Percentiles rank a stretch among this genome's conserved stretches.
These are phyloP conservation scores for Rhombomys opimus DNA, from an alignment of 2,113 vertebrate genomes.

Conservation along the genomic window DNA sequence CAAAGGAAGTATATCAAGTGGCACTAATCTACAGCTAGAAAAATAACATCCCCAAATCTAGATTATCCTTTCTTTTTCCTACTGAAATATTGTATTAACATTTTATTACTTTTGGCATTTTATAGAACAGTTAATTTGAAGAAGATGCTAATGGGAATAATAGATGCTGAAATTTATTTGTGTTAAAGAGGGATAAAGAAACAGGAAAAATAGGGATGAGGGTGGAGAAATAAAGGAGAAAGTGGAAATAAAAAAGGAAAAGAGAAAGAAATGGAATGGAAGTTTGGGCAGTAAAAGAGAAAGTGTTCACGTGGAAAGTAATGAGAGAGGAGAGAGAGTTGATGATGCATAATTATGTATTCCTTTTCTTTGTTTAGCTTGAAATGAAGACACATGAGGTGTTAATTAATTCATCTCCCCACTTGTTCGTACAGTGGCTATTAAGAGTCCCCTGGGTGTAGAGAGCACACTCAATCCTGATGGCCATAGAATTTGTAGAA, in stretches of 20 bases:
- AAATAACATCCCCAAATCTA: neutral
- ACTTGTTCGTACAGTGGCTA: neutral
- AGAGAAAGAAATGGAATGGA: neutral
- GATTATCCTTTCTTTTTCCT: neutral
- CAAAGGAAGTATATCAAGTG: neutral
- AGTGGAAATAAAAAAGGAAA: neutral
- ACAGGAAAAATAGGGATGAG: neutral
- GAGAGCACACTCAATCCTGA: neutral
- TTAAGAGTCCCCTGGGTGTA: neutral
- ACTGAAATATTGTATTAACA: neutral
- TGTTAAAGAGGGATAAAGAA: neutral
- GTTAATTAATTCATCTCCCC: slow-evolving; percentile 47
- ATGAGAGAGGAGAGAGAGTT: neutral
- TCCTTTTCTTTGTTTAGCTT: neutral
- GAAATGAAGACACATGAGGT: neutral
- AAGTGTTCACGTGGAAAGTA: neutral
- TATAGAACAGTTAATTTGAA: neutral
- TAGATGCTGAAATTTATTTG: neutral
- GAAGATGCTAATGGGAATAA: neutral
- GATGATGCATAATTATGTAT: slow-evolving; percentile 10
- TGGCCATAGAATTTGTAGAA: neutral
- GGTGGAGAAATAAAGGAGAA: neutral
- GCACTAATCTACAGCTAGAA: neutral
- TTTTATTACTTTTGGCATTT: slow-evolving; percentile 15
- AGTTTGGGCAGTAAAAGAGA: neutral